Percentiles rank a stretch among this genome's conserved stretches.
Evolutionary conservation across 1,140 invertebrate genomes (phyloP).

Genomic region (Leptopilina clavipes): DNA sequence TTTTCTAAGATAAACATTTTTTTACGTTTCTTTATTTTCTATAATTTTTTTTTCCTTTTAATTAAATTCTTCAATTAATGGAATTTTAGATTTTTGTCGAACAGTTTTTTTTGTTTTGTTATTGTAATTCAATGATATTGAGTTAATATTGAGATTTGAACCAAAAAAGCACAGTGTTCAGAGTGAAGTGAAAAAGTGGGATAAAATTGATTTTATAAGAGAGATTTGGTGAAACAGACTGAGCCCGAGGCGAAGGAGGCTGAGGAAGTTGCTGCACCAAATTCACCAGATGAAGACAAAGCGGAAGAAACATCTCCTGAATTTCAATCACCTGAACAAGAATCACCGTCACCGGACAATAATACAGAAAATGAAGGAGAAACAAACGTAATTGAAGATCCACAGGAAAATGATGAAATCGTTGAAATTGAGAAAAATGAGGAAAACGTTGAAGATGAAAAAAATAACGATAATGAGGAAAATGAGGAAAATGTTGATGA

Average conservation of each 20-base stretch:
- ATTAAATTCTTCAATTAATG: too few relatives aligned
- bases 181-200: slow-evolving; percentile 1
- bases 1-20: too few relatives aligned
- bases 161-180: neutral
- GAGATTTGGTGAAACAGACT: slow-evolving; percentile 43
- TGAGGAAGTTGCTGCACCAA: neutral
- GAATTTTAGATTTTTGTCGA: too few relatives aligned
- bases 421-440: slow-evolving; percentile 57
- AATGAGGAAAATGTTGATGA: slow-evolving; percentile 68
- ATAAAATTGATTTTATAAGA: slow-evolving; percentile 10
- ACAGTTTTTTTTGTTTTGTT: neutral
- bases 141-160: neutral
- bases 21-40: too few relatives aligned
- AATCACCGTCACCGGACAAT: slow-evolving; percentile 49
- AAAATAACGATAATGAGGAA: slow-evolving; percentile 70
- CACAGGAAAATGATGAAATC: too few relatives aligned
- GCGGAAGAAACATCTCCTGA: slow-evolving; percentile 54
- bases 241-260: slow-evolving; percentile 45
- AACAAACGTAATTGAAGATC: too few relatives aligned
- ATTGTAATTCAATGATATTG: too few relatives aligned
- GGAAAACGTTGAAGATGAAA: slow-evolving; percentile 57
- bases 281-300: slow-evolving; percentile 50
- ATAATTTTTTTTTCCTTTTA: too few relatives aligned
- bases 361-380: slow-evolving; percentile 51
- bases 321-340: slow-evolving; percentile 52